Base-by-base conservation (phyloP, 2,888 invertebrate species). In the Actias luna region DNA sequence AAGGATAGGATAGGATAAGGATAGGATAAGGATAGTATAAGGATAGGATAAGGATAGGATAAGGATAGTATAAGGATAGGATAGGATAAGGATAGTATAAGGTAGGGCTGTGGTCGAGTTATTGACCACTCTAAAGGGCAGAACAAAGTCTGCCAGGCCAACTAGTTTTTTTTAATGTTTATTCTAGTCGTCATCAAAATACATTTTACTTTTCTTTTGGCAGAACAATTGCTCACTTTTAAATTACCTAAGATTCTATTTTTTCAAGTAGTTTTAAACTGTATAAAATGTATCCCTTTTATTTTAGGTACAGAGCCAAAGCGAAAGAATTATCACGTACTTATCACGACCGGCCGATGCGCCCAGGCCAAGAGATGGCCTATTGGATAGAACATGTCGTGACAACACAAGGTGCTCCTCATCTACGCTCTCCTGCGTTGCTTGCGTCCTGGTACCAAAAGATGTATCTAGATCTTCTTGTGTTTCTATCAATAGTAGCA, bases 371-470 rank as follows among this genome's bases (percentile, higher is more conserved):
- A 29, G 93, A 93, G 4, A 92, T 95, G 14, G 83, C 94, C 12
- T 94, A 94, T 86, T 95, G 95, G 95, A 92, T 95, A 29, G 95
- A 96, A 76, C 94, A 95, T 75, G 94, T 95, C 0, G 94, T 93
- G 0, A 85, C 91, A 31, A 94, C 94, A 0, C 83, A 87, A 5
- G 95, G 95, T 0, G 94, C 94, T 0, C 89, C 86, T 0, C 92
- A 95, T 74, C 77, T 93, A 0, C 79, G 80, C 33, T 88, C 88
- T 0, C 77, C 81, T 0, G 85, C 84, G 0, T 60, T 85, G 1
- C 52, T 76, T 27, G 67, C 85, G 2, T 79, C 83, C 1, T 70
- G 80, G 50, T 87, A 84, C 67, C 81, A 88, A 64, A 84, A 82
- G 63, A 85, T 94, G 0, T 85, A 81, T 58, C 52, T 88, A 12